Evolutionary conservation across 2,888 invertebrate genomes (phyloP).

Genomic region (Pasiphila rectangulata): DNA sequence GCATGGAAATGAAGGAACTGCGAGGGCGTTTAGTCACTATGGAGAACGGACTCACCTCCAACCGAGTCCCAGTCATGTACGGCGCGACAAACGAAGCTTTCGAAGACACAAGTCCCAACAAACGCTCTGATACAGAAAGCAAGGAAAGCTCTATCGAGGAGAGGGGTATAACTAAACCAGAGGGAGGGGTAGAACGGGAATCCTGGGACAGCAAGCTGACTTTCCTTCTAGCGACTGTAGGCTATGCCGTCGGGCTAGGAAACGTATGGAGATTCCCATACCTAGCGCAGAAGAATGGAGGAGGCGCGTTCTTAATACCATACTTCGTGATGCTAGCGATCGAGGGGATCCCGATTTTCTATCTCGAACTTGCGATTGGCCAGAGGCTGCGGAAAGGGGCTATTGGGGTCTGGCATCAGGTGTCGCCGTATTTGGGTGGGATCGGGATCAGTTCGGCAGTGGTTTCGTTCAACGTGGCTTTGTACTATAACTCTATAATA

Average conservation of each 20-base stretch:
- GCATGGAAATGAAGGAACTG: constrained; percentile 92
- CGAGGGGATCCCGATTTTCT: constrained; percentile 97
- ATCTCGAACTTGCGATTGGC: constrained; percentile 96
- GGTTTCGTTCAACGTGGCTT: constrained; percentile 96
- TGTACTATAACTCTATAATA: constrained; percentile 98
- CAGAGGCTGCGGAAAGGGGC: constrained; percentile 96
- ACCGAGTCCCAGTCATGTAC: constrained; percentile 83
- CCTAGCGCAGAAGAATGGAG: constrained; percentile 96
- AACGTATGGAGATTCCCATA: constrained; percentile 98
- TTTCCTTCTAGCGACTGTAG: constrained; percentile 95
- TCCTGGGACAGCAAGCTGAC: constrained; percentile 97
- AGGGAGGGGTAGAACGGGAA: constrained; percentile 88
- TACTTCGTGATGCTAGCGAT: constrained; percentile 97
- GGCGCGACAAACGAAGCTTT: constrained; percentile 94
- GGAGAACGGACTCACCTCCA: constrained; percentile 83
- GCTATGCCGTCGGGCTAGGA: constrained; percentile 96
- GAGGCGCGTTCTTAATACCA: constrained; percentile 97
- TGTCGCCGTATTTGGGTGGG: constrained; percentile 92
- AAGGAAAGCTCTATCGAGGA: constrained; percentile 85
- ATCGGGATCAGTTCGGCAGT: constrained; percentile 97
- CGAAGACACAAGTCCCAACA: constrained; percentile 74
- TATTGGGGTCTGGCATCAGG: constrained; percentile 97
- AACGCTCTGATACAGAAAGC: constrained; percentile 72
- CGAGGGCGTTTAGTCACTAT: constrained; percentile 87
- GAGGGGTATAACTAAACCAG: constrained; percentile 84